Evolutionary conservation across 2,888 invertebrate genomes (phyloP).

Genomic region (Leptura quadrifasciata): DNA sequence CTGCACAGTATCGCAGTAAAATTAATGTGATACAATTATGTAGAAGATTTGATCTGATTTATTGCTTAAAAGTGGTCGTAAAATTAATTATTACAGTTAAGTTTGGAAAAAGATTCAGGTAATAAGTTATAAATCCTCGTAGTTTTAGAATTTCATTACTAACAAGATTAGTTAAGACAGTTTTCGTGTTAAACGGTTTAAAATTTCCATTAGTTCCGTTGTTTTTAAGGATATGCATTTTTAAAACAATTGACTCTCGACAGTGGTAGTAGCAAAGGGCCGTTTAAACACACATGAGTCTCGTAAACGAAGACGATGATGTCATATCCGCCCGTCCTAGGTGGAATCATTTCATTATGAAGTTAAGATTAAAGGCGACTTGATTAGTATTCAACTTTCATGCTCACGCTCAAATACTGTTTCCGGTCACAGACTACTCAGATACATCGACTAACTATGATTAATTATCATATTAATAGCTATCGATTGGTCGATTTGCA

Average conservation of each 20-base stretch:
- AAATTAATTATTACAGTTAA: not conserved
- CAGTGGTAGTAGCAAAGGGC: constrained; percentile 10
- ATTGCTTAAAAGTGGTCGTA: not conserved
- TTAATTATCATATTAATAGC: constrained; percentile 38
- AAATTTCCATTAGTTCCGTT: constrained; percentile 13
- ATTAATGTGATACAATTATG: not conserved
- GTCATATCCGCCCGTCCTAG: constrained; percentile 64
- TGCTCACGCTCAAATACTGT: constrained; percentile 57
- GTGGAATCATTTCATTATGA: constrained; percentile 55
- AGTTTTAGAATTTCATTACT: too few relatives aligned
- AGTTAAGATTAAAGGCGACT: constrained; percentile 52
- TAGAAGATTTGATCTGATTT: not conserved
- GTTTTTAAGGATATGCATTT: not conserved
- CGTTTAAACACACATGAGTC: constrained; percentile 19
- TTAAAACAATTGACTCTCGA: constrained; percentile 23
- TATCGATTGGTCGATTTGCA: constrained; percentile 38
- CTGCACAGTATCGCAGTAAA: not conserved
- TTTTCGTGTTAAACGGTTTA: not conserved
- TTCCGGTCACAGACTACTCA: constrained; percentile 55
- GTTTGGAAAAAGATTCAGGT: not conserved
- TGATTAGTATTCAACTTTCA: constrained; percentile 58
- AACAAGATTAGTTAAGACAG: not conserved
- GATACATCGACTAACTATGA: constrained; percentile 32
- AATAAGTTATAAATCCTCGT: not conserved
- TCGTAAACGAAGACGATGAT: constrained; percentile 55